phyloP scores from a whole-genome alignment of 2,797 vertebrate species.

The Sciurus carolinensis region DNA sequence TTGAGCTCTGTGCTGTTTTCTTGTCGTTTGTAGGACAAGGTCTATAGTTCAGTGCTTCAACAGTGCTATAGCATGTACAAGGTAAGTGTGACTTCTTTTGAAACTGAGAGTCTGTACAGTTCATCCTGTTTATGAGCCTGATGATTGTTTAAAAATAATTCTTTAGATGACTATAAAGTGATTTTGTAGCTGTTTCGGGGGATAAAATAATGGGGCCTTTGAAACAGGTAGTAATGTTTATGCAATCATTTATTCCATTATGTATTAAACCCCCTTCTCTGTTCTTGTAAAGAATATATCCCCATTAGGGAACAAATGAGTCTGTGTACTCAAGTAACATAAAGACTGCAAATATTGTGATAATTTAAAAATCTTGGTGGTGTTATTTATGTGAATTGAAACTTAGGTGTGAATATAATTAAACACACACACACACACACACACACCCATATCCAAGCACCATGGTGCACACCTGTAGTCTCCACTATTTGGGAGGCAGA shows the following conservation, averaged over 20 bases:
- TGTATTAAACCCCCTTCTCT: not conserved
- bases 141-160: not conserved
- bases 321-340: not conserved
- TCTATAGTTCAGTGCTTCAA: conserved; percentile 96
- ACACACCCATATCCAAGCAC: too few relatives aligned
- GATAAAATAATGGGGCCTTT: not conserved
- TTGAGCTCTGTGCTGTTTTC: conserved; percentile 47
- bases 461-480: too few relatives aligned
- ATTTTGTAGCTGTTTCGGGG: not conserved
- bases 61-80: conserved; percentile 99
- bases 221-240: not conserved
- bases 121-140: not conserved
- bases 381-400: not conserved
- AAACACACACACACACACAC: too few relatives aligned
- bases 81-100: conserved; percentile 88
- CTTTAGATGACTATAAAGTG: not conserved
- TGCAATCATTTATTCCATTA: rapidly evolving
- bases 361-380: not conserved
- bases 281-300: not conserved
- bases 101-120: not conserved
- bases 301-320: not conserved
- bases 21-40: conserved; percentile 93
- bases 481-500: too few relatives aligned
- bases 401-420: not conserved
- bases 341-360: not conserved